Base-by-base conservation (phyloP, 2,888 invertebrate species). In the Cantharis rustica region DNA sequence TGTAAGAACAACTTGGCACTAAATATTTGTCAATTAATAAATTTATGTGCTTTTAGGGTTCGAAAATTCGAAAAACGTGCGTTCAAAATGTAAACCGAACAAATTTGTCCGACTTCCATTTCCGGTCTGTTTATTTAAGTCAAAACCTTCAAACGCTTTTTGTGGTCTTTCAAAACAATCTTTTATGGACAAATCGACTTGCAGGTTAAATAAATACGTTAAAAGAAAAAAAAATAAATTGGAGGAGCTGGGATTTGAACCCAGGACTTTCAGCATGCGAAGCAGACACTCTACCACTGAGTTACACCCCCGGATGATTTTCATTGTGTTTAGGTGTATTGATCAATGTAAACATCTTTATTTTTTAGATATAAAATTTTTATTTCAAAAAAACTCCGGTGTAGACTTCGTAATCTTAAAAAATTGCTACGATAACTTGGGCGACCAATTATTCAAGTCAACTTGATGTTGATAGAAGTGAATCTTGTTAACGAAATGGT, bases 281-380 rank as follows among this genome's bases (percentile, higher is more conserved):
- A 88, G 88, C 88, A 88, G 88, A 88, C 88, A 88, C 88, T 88
- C 88, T 88, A 88, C 88, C 88, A 88, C 88, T 88, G 88, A 86
- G 86, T 86, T 86, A 86, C 86, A 86, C 86, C 86, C 86, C 86
- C 86, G 1, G 7, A 0, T 13, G n/a, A 2, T 0, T n/a, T 47
- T n/a, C 5, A 47, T n/a, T 47, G 47, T 4, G 7, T n/a, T n/a
- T 47, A 47, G 9, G 10, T 3, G 0, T 11, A 2, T 2, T 23
- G 23, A 23, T 23, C 20, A n/a, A n/a, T n/a, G n/a, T n/a, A n/a
- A n/a, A n/a, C n/a, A n/a, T n/a, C n/a, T n/a, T n/a, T n/a, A n/a
- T n/a, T n/a, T n/a, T n/a, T n/a, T n/a, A n/a, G n/a, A n/a, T n/a
- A n/a, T n/a, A n/a, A n/a, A n/a, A 20, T 20, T 20, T 20, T 20